Evolutionary conservation across 2,888 invertebrate species (phyloP).

Genomic region (Scaptomyza flava): DNA sequence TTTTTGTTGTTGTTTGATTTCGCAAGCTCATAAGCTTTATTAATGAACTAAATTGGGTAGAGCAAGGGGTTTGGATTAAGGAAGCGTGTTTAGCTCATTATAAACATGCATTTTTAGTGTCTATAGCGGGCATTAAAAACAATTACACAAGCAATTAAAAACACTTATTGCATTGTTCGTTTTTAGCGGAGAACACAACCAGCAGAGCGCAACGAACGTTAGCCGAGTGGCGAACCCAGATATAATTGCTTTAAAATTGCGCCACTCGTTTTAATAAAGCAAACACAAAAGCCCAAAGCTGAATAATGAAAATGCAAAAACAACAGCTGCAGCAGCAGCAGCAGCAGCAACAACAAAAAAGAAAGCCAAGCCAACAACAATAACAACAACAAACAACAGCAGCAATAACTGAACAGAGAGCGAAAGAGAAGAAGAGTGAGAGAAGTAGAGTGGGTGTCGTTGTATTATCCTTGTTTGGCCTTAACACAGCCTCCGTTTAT

Average conservation of each 20-base stretch:
- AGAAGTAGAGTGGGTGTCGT: constrained; percentile 27
- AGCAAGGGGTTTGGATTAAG: constrained; percentile 8
- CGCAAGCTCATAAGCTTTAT: constrained; percentile 24
- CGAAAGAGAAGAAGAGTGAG: constrained; percentile 12
- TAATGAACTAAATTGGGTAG: constrained; percentile 14
- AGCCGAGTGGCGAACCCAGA: constrained; percentile 40
- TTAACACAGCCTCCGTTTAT: constrained; percentile 63
- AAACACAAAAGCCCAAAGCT: constrained; percentile 40
- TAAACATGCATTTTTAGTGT: constrained; percentile 38
- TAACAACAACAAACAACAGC: constrained; percentile 32
- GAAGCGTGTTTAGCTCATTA: constrained; percentile 52
- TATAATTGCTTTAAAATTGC: constrained; percentile 81
- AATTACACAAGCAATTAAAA: constrained; percentile 55
- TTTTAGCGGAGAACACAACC: constrained; percentile 26
- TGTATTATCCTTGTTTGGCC: constrained; percentile 66
- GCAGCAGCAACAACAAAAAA: constrained; percentile 31
- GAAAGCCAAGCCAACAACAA: constrained; percentile 49
- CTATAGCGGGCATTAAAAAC: constrained; percentile 48
- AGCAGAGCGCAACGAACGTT: constrained; percentile 12
- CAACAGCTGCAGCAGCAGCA: constrained; percentile 26
- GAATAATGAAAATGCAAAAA: constrained; percentile 39
- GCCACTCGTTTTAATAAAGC: constrained; percentile 79
- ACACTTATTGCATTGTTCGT: constrained; percentile 53
- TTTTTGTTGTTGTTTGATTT: no score
- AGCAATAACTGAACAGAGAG: constrained; percentile 19